Conservation (phyloP, 2,797 vertebrate genomes). For the Girardinus metallicus region DNA sequence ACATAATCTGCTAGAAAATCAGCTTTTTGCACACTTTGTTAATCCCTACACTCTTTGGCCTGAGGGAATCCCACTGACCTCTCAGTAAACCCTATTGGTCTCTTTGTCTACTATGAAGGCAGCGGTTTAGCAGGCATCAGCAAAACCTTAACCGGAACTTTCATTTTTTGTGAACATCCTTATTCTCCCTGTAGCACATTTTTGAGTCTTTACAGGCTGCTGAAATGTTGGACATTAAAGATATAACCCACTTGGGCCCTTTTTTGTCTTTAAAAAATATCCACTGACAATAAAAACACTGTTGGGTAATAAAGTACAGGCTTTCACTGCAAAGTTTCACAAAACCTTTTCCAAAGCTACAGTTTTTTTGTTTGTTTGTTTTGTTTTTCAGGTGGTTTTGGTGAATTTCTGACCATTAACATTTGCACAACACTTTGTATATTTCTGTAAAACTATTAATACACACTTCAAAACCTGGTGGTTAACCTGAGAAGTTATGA, state of each 20-base stretch:
- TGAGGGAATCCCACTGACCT: conserved; percentile 62
- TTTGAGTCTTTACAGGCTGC: background rate
- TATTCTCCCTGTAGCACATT: background rate
- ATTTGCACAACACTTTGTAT: background rate
- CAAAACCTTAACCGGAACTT: conserved; percentile 28
- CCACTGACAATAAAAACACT: background rate
- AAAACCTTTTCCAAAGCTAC: background rate
- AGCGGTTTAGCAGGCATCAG: conserved; percentile 26
- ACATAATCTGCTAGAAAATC: conserved; percentile 78
- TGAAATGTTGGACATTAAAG: background rate
- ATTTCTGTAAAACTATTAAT: background rate
- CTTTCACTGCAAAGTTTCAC: background rate
- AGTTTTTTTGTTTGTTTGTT: background rate
- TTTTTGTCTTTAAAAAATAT: background rate
- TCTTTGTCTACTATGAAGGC: conserved; percentile 54
- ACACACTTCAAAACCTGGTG: background rate
- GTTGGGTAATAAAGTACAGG: background rate
- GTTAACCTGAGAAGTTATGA: background rate
- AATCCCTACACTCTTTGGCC: conserved; percentile 68
- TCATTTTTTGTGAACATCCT: conserved; percentile 14
- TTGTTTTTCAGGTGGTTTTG: background rate
- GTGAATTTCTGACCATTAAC: background rate
- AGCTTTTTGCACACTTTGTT: conserved; percentile 73
- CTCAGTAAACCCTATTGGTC: conserved; percentile 53
- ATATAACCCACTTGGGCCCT: background rate